Conservation (phyloP, 1,140 invertebrate genomes). For the Dendrolimus punctatus region DNA sequence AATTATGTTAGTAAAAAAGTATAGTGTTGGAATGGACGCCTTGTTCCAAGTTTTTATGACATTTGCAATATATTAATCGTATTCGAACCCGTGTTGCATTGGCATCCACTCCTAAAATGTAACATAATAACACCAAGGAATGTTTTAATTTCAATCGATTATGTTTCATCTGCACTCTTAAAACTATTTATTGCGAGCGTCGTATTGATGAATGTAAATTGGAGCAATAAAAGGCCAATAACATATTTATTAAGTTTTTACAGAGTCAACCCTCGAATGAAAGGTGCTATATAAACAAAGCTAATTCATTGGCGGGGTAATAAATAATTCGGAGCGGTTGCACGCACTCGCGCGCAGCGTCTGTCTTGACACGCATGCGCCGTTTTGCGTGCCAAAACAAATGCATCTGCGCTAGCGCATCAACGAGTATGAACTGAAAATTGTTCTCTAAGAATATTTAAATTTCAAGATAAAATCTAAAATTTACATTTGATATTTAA, state of each 20-base stretch:
- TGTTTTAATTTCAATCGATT: slow-evolving; percentile 1
- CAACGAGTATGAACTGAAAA: too few relatives aligned
- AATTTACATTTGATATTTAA: too few relatives aligned
- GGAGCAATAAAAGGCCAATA: slow-evolving; percentile 26
- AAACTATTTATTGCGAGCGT: not conserved
- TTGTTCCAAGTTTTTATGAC: too few relatives aligned
- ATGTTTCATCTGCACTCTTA: not conserved
- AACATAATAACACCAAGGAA: not conserved
- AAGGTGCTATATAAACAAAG: slow-evolving; percentile 62
- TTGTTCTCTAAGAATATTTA: too few relatives aligned
- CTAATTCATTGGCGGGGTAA: slow-evolving; percentile 51
- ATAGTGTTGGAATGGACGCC: too few relatives aligned
- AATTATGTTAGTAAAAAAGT: too few relatives aligned
- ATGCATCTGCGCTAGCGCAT: slow-evolving; percentile 11
- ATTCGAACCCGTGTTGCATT: not conserved
- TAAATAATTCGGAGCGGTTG: slow-evolving; percentile 51
- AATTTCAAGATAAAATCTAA: too few relatives aligned
- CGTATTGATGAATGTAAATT: slow-evolving; percentile 17
- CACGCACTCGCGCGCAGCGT: slow-evolving; percentile 56
- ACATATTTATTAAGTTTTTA: slow-evolving; percentile 57
- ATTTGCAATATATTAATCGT: too few relatives aligned
- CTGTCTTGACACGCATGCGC: slow-evolving; percentile 53
- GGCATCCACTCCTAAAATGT: not conserved
- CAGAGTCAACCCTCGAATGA: slow-evolving; percentile 37
- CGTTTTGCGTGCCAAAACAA: slow-evolving; percentile 48